Percentiles rank a stretch among this genome's conserved stretches.
These are phyloP conservation scores for Atractosteus spatula DNA, from an alignment of 2,113 vertebrate genomes.

Conservation along the genomic window DNA sequence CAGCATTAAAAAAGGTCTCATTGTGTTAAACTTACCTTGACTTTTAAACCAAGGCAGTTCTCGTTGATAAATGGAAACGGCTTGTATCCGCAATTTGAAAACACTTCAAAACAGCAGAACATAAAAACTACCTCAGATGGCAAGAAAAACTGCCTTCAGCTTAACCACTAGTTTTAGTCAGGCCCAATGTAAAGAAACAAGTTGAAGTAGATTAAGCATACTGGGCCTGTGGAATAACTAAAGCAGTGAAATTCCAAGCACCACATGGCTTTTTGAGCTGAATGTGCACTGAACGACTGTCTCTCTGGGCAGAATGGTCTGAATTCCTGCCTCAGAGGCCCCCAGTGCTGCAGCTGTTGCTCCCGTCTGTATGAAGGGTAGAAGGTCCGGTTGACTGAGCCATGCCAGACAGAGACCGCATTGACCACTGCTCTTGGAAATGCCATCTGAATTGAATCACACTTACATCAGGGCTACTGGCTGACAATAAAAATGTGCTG, in stretches of 20 bases:
- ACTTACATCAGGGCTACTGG: slow-evolving; percentile 37
- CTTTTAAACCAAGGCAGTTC: too few relatives aligned
- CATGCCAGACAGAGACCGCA: slow-evolving; percentile 30
- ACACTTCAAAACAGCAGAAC: too few relatives aligned
- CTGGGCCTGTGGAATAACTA: background rate
- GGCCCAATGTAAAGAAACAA: background rate
- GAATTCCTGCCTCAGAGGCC: slow-evolving; percentile 13
- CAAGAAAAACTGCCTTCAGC: too few relatives aligned
- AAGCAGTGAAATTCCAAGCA: too few relatives aligned
- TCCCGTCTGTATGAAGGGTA: slow-evolving; percentile 47
- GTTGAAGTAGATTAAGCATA: background rate
- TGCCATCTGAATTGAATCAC: slow-evolving; percentile 60
- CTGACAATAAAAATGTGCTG: background rate
- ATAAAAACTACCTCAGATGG: too few relatives aligned
- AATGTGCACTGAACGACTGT: too few relatives aligned
- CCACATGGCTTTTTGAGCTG: too few relatives aligned
- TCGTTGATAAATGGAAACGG: too few relatives aligned
- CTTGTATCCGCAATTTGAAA: too few relatives aligned
- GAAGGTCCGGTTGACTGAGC: slow-evolving; percentile 40
- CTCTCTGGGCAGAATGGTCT: too few relatives aligned
- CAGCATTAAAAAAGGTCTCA: too few relatives aligned
- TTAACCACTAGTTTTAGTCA: background rate
- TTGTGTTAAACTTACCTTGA: too few relatives aligned
- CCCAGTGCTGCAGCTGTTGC: slow-evolving; percentile 25
- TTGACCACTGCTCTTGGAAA: slow-evolving; percentile 36